Conservation (phyloP, 2,888 invertebrate species). For the Chrysolina americana region DNA sequence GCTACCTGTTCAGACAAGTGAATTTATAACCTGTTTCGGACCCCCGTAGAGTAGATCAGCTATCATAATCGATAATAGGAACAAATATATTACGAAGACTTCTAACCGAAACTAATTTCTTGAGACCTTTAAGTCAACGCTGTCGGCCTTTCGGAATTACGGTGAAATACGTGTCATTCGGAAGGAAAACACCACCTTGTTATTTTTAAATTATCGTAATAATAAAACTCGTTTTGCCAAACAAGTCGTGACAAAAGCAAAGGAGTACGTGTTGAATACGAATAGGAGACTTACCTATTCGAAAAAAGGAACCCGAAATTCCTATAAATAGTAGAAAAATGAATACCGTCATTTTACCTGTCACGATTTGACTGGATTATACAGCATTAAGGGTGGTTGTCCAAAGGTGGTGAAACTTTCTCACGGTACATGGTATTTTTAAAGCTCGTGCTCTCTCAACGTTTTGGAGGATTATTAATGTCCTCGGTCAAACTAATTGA, state of each 20-base stretch:
- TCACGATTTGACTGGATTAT: constrained; percentile 40
- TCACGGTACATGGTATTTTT: constrained; percentile 41
- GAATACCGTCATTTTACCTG: constrained; percentile 44
- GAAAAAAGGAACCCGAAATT: constrained; percentile 39
- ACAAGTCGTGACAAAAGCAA: constrained; percentile 18
- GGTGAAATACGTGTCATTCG: constrained; percentile 25
- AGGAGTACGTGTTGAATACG: constrained; percentile 12
- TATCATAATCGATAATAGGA: constrained; percentile 18
- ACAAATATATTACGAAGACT: constrained; percentile 21
- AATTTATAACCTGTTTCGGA: constrained; percentile 16
- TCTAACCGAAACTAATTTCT: constrained; percentile 29
- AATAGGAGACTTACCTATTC: constrained; percentile 26
- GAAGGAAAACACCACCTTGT: constrained; percentile 22
- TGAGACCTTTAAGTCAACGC: constrained; percentile 19
- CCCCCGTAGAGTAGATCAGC: constrained; percentile 9
- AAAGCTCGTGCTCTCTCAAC: constrained; percentile 45
- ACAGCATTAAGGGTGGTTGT: constrained; percentile 41
- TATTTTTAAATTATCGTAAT: constrained; percentile 28
- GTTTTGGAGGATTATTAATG: constrained; percentile 39
- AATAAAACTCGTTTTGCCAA: constrained; percentile 25
- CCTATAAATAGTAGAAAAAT: constrained; percentile 39
- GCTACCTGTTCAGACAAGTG: constrained; percentile 8
- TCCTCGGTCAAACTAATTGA: constrained; percentile 31
- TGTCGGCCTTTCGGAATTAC: not conserved
- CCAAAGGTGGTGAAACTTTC: constrained; percentile 35